phyloP scores from a whole-genome alignment of 2,797 vertebrate genomes.

The Cirrhinus mrigala region DNA sequence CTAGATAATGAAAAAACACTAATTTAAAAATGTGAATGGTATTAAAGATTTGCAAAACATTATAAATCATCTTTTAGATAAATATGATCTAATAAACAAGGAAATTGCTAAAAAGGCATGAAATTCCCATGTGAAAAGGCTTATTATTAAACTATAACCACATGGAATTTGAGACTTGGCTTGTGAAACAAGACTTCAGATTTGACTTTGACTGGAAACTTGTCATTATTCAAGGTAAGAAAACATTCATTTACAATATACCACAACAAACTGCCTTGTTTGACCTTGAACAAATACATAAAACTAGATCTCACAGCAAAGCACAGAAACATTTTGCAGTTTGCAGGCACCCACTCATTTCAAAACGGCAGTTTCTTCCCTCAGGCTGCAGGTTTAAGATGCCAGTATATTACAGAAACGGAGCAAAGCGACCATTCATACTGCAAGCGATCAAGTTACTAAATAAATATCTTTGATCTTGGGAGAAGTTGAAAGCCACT shows the following conservation, averaged over 20 bases:
- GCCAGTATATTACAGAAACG: not conserved
- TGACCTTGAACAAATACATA: not conserved
- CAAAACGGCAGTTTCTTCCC: not conserved
- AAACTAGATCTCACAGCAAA: not conserved
- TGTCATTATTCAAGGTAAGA: not conserved
- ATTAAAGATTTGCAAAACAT: not conserved
- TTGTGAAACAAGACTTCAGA: not conserved
- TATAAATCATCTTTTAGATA: not conserved
- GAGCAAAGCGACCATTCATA: not conserved
- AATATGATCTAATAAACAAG: not conserved
- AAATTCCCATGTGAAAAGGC: not conserved
- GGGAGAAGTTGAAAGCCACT: not conserved
- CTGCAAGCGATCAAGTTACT: not conserved
- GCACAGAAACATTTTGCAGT: not conserved
- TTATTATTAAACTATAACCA: not conserved
- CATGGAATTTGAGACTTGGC: not conserved
- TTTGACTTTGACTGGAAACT: not conserved
- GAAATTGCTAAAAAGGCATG: not conserved
- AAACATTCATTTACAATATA: not conserved
- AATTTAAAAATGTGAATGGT: not conserved
- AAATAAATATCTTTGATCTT: not conserved
- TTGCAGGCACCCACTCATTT: not conserved
- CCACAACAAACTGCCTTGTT: not conserved
- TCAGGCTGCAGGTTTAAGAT: not conserved
- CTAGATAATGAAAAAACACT: not conserved